Conservation (phyloP, 2,797 vertebrate species). For the Anabas testudineus region DNA sequence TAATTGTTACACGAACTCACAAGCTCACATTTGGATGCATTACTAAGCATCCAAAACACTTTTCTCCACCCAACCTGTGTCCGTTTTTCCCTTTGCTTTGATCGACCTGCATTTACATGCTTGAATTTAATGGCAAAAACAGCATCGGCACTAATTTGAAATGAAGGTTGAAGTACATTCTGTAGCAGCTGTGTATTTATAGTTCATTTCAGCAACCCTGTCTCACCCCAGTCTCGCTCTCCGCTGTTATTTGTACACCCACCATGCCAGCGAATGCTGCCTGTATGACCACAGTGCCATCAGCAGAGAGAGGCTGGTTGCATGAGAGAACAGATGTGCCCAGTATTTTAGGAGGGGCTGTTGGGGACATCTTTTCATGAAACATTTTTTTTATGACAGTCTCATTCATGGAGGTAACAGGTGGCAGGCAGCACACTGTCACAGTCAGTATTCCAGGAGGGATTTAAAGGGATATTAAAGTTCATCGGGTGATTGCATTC, state of each 20-base stretch:
- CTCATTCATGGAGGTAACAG: slow-evolving; percentile 37
- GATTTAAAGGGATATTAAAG: slow-evolving; percentile 56
- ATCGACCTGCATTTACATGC: slow-evolving; percentile 35
- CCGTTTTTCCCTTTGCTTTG: neutral
- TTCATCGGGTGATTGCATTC: slow-evolving; percentile 23
- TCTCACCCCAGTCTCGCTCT: slow-evolving; percentile 1
- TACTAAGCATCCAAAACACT: slow-evolving; percentile 12
- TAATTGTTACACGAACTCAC: no score
- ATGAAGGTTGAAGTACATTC: slow-evolving; percentile 27
- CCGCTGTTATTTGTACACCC: slow-evolving; percentile 10
- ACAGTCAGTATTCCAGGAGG: slow-evolving; percentile 30
- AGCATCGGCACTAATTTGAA: slow-evolving; percentile 10
- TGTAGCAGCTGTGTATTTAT: slow-evolving; percentile 46
- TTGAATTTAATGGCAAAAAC: slow-evolving; percentile 26
- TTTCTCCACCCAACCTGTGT: neutral
- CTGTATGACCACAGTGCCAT: slow-evolving; percentile 11
- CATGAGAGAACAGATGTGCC: slow-evolving; percentile 28
- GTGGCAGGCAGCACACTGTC: slow-evolving; percentile 29
- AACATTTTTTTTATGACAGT: slow-evolving; percentile 14
- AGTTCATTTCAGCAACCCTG: slow-evolving; percentile 18
- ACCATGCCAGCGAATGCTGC: slow-evolving; percentile 21
- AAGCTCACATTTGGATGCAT: slow-evolving; percentile 19
- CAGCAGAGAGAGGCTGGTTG: slow-evolving; percentile 5
- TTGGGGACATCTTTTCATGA: slow-evolving; percentile 30
- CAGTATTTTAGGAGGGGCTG: slow-evolving; percentile 21